These are phyloP conservation scores for Sycobia sp. DNA, from an alignment of 1,140 invertebrate genomes.

Conservation along the genomic window DNA sequence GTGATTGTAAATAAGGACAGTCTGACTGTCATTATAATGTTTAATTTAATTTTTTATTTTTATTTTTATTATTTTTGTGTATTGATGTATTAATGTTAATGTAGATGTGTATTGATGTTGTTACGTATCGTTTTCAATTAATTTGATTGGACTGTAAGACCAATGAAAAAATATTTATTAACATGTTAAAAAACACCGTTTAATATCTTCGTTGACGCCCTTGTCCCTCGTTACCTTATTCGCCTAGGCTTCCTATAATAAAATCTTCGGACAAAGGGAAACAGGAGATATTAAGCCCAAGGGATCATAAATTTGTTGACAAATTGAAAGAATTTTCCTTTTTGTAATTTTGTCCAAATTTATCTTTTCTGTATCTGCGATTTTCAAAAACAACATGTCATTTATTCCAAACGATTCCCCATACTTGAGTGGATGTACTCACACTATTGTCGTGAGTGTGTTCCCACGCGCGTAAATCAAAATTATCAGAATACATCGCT, in stretches of 20 bases:
- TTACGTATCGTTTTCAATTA: too few species aligned
- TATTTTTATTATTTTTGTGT: too few species aligned
- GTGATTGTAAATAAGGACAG: too few species aligned
- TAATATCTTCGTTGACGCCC: too few species aligned
- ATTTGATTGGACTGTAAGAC: too few species aligned
- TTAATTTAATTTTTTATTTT: too few species aligned
- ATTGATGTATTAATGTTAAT: too few species aligned
- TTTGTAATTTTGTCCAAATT: conserved; percentile 3
- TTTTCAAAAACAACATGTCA: not conserved
- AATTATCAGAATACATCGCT: not conserved
- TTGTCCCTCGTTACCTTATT: not conserved
- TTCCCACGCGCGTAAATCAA: conserved; percentile 17
- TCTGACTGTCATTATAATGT: too few species aligned
- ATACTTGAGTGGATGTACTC: not conserved
- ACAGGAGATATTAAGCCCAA: not conserved
- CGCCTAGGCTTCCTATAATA: not conserved
- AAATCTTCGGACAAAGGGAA: not conserved
- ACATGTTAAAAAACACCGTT: too few species aligned
- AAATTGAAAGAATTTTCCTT: not conserved
- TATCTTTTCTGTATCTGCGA: not conserved
- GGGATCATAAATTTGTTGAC: not conserved
- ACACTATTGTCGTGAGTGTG: not conserved
- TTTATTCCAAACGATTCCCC: conserved; percentile 1
- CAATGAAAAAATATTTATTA: too few species aligned
- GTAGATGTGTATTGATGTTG: too few species aligned